Evolutionary conservation across 2,888 invertebrate species (phyloP), one percentile per base, ranked within the genome.

Genomic region (Scelioninae gen. 1): DNA sequence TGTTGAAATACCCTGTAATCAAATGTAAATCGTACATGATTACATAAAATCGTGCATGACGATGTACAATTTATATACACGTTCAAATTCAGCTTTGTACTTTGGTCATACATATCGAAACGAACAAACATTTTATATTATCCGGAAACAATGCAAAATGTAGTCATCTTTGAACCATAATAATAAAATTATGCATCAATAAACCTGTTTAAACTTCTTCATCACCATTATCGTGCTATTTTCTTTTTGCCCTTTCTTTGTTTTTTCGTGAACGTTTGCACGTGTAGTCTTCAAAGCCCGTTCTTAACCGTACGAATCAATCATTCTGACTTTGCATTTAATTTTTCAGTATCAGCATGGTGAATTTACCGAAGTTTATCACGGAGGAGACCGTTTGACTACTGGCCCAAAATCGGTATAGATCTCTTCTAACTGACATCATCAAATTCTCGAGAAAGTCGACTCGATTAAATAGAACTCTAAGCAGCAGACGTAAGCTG

Each of bases 331-430:
- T 62, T 82, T 79, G 84, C 55, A 77, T 82, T 65, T 69, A 29
- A 63, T 83, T 85, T 86, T 86, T 80, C 89, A 90, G 89, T 85
- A 87, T 87, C 84, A 87, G 86, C 82, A 82, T 86, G 68, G 84
- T 86, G 85, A 88, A 86, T 84, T 86, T 88, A 69, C 84, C 88
- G 68, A 88, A 87, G 83, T 88, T 88, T 79, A 88, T 91, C 84
- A 91, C 89, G 40, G 91, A 91, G 85, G 91, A 91, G 83, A 72
- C 72, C 71, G 91, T 91, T 87, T 91, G 91, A 91, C 90, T 86
- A 89, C 80, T 56, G 65, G 78, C 72, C 56, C 75, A 72, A 58
- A 62, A 68, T 79, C 71, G 58, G 56, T 66, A 65, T 60, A 81
- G 38, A 78, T 74, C 65, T 60, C 62, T 75, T 65, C 55, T 74